Base-by-base conservation (phyloP, 2,888 invertebrate species). In the Philhelius pedissequus region DNA sequence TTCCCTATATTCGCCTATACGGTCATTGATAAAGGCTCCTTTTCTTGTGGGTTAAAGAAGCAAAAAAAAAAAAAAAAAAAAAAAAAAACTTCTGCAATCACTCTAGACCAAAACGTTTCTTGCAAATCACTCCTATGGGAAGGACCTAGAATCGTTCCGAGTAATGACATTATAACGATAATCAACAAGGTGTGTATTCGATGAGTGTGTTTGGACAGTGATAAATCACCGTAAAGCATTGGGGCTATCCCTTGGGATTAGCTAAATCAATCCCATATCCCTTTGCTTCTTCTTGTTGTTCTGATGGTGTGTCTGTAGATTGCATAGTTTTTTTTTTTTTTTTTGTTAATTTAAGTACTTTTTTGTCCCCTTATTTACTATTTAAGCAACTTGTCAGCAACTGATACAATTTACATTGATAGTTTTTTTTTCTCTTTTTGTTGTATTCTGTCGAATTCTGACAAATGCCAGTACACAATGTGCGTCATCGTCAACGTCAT, bases 111-210 rank as follows among this genome's bases (percentile, higher is more conserved):
- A 52, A 27, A 30, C 52, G 15, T 30, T 52, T 52, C 52, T 30
- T 15, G 52, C 52, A 52, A 52, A 52, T 52, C 52, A 52, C 52
- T 52, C 52, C 52, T 52, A 27, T 52, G 52, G 52, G 52, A 52
- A 18, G 27, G 9, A 30, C 52, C 27, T 52, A 52, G 52, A 52
- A 52, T 27, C 52, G 52, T 52, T 52, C 15, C 9, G 4, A 52
- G 52, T 52, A 52, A 52, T 52, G 52, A 52, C 52, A 52, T 52
- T 52, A 52, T 52, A 52, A 52, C 52, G 52, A 52, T 52, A 52
- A 52, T 52, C 52, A 52, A 52, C 52, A 52, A 52, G 52, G 52
- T 52, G 52, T 52, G 27, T 52, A 27, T 52, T 52, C 52, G 52
- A 52, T 52, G 52, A 52, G 52, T 27, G 52, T 52, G 52, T 52